Evolutionary conservation across 2,888 invertebrate species (phyloP), one percentile per base, ranked within the genome.

Genomic region (Busseola fusca): DNA sequence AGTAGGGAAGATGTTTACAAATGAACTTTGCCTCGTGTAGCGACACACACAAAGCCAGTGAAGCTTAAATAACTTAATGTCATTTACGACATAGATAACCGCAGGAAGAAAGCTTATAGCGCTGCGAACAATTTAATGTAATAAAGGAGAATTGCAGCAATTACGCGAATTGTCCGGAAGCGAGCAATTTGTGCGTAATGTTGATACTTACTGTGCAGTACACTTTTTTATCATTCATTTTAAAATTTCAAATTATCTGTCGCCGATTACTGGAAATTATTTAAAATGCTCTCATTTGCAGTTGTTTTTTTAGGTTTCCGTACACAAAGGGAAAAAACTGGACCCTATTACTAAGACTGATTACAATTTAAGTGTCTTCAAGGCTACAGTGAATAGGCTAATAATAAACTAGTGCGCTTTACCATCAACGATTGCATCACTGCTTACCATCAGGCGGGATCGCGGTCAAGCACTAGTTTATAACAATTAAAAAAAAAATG

Each of bases 91-190:
- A 67, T 50, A 84, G 68, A 82, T 82, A 69, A 72, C 82, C 64
- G 18, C 80, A 77, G 72, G 79, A 79, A 81, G 86, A 82, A 86
- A 84, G 72, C 80, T 72, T 71, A 72, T 54, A 74, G 73, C 66
- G 25, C 64, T 67, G 80, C 73, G 72, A 78, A 83, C 77, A 84
- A 87, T 84, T 87, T 86, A 86, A 84, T 81, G 82, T 83, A 85
- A 89, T 89, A 87, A 88, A 88, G 52, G 80, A 25, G 85, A 89
- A 89, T 89, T 85, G 89, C 81, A 79, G 83, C 84, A 84, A 87
- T 89, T 88, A 88, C 85, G 70, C 58, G 83, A 86, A 87, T 88
- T 86, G 87, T 87, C 81, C 82, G 86, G 86, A 83, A 79, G 78
- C 78, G 79, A 67, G 85, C 86, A 88, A 89, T 88, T 89, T 87